Conservation (phyloP, 2,888 invertebrate genomes). For the Drosophila flavopinicola region DNA sequence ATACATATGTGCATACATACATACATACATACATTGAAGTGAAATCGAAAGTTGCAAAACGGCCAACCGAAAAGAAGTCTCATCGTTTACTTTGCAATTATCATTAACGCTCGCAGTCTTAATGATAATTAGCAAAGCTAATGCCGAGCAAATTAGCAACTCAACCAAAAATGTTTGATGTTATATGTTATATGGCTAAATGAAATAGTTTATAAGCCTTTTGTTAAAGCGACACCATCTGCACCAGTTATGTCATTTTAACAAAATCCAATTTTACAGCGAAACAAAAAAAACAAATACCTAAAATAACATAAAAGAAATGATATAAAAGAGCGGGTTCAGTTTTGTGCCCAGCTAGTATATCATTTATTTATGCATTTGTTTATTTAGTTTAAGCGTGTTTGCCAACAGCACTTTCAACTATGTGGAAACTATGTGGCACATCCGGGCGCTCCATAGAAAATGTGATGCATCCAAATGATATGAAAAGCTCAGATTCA, state of each 20-base stretch:
- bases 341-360: conserved; percentile 17
- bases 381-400: not conserved
- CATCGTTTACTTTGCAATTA: conserved; percentile 50
- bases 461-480: not conserved
- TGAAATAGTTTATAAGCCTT: conserved; percentile 36
- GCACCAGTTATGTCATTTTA: conserved; percentile 61
- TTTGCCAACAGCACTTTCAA: conserved; percentile 12
- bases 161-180: conserved; percentile 25
- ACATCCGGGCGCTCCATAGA: conserved; percentile 1
- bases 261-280: conserved; percentile 3
- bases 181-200: conserved; percentile 24
- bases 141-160: conserved; percentile 26
- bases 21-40: conserved; percentile 38
- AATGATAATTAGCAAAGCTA: conserved; percentile 56
- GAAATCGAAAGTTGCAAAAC: conserved; percentile 69
- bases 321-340: conserved; percentile 1
- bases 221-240: conserved; percentile 21
- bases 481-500: not conserved
- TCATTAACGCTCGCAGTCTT: conserved; percentile 23
- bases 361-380: conserved; percentile 9
- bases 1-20: too few species aligned
- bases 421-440: conserved; percentile 18
- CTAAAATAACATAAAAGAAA: conserved; percentile 1
- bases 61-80: conserved; percentile 5
- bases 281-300: conserved; percentile 1